These are phyloP conservation scores for Eudemis profundana DNA, from an alignment of 2,888 invertebrate genomes.

Conservation along the genomic window DNA sequence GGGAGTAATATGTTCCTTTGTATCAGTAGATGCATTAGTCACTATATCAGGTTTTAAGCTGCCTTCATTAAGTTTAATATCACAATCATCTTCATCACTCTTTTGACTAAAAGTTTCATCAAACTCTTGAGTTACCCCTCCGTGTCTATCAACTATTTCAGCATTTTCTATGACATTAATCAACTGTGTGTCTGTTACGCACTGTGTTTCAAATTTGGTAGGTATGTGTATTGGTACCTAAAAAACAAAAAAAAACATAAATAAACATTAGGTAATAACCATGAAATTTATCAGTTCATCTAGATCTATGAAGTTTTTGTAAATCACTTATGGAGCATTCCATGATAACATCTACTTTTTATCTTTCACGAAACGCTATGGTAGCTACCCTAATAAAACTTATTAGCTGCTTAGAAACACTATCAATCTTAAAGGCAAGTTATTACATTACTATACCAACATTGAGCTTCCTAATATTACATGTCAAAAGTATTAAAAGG, in stretches of 20 bases:
- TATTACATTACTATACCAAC: no score
- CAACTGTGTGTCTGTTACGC: slow-evolving; percentile 71
- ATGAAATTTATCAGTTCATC: no score
- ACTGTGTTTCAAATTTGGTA: slow-evolving; percentile 72
- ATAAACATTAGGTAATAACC: slow-evolving; percentile 21
- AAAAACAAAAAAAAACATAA: slow-evolving; percentile 32
- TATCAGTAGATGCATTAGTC: background rate
- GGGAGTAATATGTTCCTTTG: background rate
- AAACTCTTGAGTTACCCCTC: slow-evolving; percentile 69
- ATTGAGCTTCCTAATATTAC: no score
- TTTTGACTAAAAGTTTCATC: slow-evolving; percentile 55
- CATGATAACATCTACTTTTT: no score
- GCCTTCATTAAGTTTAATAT: slow-evolving; percentile 16
- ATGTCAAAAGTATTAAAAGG: no score
- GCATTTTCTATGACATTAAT: slow-evolving; percentile 68
- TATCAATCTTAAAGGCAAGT: no score
- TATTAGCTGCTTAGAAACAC: no score
- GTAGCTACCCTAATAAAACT: no score
- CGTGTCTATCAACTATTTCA: slow-evolving; percentile 59
- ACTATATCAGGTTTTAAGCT: background rate
- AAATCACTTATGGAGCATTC: no score
- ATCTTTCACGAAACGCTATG: no score
- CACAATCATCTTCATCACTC: slow-evolving; percentile 19
- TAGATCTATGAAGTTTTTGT: no score
- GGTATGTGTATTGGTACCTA: slow-evolving; percentile 51